phyloP scores from a whole-genome alignment of 2,113 vertebrate genomes.

The Actinemys pallida region DNA sequence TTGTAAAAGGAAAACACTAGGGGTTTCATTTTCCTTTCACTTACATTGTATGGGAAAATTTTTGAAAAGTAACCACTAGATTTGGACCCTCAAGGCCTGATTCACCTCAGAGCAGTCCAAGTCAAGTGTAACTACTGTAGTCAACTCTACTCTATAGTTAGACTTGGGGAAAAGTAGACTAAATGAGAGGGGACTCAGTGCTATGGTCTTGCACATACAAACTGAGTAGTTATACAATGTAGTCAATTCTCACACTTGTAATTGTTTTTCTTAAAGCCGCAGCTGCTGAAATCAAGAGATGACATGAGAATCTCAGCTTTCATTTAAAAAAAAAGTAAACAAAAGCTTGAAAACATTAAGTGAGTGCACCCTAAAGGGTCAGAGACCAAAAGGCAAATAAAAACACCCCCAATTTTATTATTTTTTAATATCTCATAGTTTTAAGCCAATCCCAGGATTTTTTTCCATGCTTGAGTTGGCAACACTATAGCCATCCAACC shows the following conservation, averaged over 20 bases:
- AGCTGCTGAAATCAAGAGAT: background rate
- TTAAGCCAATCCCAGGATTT: background rate
- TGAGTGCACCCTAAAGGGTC: background rate
- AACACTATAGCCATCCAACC: background rate
- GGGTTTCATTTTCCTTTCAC: background rate
- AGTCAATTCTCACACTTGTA: background rate
- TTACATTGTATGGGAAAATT: background rate
- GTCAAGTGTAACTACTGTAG: background rate
- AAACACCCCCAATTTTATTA: background rate
- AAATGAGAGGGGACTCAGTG: background rate
- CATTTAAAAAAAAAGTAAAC: background rate
- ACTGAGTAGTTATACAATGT: background rate
- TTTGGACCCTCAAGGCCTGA: fast-evolving
- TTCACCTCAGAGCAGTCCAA: conserved; percentile 6
- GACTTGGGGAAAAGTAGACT: background rate
- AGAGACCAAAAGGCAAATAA: background rate
- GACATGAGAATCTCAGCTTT: background rate
- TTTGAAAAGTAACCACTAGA: background rate
- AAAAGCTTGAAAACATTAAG: background rate
- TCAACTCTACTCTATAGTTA: background rate
- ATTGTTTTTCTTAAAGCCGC: background rate
- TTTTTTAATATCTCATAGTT: background rate
- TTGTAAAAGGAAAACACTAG: background rate
- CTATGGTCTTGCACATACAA: background rate
- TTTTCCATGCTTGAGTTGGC: background rate